Base-by-base conservation (phyloP, 2,113 vertebrate species). In the Clarias magur region DNA sequence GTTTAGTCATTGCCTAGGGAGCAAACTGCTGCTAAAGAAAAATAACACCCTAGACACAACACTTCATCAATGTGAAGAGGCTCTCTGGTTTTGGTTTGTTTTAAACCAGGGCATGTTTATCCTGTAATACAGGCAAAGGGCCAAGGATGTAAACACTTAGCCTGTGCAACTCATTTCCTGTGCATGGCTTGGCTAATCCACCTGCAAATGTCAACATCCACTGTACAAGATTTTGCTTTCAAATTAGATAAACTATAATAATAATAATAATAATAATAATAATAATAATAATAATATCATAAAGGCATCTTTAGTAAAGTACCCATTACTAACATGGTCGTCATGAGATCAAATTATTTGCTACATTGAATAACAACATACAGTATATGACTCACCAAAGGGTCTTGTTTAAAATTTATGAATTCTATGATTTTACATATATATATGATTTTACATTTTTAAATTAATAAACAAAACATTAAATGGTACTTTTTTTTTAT, bases 221-320 rank as follows among this genome's bases (percentile, higher is more conserved):
- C 48, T 30, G 34, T 56, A 60, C n/a, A 56, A n/a, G 48, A 48
- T 34, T 85, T 57, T 53, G n/a, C 54, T 34, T 54, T 67, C 30
- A 4, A 85, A 79, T 8, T 17, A 8, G 11, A 67, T 19, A 17
- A 25, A 23, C 42, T 67, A 38, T 38, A 38, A 38, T 38, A 38
- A 38, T 38, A 38, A 38, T 38, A 3, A 38, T 38, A 38, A 38
- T 38, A 38, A 38, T 38, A 38, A 38, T 38, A 38, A 38, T 38
- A 38, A 38, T 38, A 38, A 38, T 3, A 38, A 38, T 38, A 38
- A 38, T 38, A 38, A 38, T 38, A 38, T 16, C 12, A 30, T 30
- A 9, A 53, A 65, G 59, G 16, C 23, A 19, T 63, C 54, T 82
- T 79, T 16, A 89, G 75, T 85, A 53, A 87, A 56, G 87, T 84